phyloP scores from a whole-genome alignment of 2,888 invertebrate genomes.

The Latheticus oryzae region DNA sequence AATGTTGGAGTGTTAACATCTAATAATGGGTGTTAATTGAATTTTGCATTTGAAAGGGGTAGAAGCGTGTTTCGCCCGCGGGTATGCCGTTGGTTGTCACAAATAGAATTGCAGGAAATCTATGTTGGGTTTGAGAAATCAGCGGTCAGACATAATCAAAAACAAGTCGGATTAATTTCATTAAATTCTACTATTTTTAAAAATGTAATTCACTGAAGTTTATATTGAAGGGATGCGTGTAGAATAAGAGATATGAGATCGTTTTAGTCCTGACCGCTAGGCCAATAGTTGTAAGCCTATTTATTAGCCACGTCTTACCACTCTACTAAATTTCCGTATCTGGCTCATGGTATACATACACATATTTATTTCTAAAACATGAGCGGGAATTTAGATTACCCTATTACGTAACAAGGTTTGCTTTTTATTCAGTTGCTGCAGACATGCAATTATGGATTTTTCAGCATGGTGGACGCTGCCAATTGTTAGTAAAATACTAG shows the following conservation, averaged over 20 bases:
- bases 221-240: constrained; percentile 37
- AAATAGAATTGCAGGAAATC: constrained; percentile 14
- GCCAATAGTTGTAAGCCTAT: constrained; percentile 44
- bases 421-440: constrained; percentile 30
- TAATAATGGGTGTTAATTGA: constrained; percentile 16
- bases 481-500: constrained; percentile 21
- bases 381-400: constrained; percentile 44
- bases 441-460: constrained; percentile 42
- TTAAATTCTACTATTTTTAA: constrained; percentile 31
- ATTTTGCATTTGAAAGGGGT: constrained; percentile 17
- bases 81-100: constrained; percentile 8
- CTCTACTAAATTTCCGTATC: constrained; percentile 44
- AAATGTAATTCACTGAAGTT: constrained; percentile 26
- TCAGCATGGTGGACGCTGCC: constrained; percentile 25
- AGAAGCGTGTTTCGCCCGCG: constrained; percentile 9
- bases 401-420: constrained; percentile 38
- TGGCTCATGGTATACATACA: constrained; percentile 42
- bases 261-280: constrained; percentile 35
- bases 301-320: constrained; percentile 45
- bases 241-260: constrained; percentile 41
- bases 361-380: constrained; percentile 45
- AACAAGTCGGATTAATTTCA: constrained; percentile 31
- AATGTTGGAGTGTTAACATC: constrained; percentile 4
- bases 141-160: constrained; percentile 2
- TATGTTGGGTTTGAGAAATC: constrained; percentile 9